Base-by-base conservation (phyloP, 2,113 vertebrate genomes). In the Cyprinodon variegatus region DNA sequence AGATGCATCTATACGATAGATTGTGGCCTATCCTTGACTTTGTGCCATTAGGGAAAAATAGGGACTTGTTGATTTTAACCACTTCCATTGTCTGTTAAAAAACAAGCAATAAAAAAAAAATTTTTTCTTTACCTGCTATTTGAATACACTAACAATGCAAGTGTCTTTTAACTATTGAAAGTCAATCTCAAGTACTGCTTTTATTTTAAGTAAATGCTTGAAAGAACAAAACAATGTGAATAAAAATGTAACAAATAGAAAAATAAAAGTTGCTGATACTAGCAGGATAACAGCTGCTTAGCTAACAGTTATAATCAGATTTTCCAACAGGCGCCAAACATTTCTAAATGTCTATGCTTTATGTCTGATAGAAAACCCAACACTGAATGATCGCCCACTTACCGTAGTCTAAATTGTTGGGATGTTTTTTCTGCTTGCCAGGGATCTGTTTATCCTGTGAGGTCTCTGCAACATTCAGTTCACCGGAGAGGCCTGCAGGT, bases 381-480 rank as follows among this genome's bases (percentile, higher is more conserved):
- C 43, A 43, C 36, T 41, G 50, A 69, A 76, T 15, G 0, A 77
- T 3, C n/a, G 70, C 4, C 1, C 9, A 62, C 67, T 85, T 72
- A 91, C 89, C 60, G 11, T 14, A 2, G 37, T 70, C 83, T 82
- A 74, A 65, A 69, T 57, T 66, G 91, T 92, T 93, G 74, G 95
- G 94, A 38, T 94, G 95, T 91, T 96, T 97, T 86, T 93, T 96
- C 11, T 91, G 94, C 78, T 94, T 95, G 59, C 88, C 87, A 69
- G 95, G 85, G 74, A 94, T 89, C 13, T 86, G 70, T 81, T 95
- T 91, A 15, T 61, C 83, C 76, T 67, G 73, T 70, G 74, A 61
- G 10, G 75, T 71, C 10, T 74, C 78, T 73, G 64, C 53, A 73
- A 65, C 64, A 81, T 91, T 91, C 86, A 95, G 74, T 65, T 96